Percentiles rank a stretch among this genome's conserved stretches.
phyloP scores from a whole-genome alignment of 2,888 invertebrate genomes.

The Epinotia bilunana region DNA sequence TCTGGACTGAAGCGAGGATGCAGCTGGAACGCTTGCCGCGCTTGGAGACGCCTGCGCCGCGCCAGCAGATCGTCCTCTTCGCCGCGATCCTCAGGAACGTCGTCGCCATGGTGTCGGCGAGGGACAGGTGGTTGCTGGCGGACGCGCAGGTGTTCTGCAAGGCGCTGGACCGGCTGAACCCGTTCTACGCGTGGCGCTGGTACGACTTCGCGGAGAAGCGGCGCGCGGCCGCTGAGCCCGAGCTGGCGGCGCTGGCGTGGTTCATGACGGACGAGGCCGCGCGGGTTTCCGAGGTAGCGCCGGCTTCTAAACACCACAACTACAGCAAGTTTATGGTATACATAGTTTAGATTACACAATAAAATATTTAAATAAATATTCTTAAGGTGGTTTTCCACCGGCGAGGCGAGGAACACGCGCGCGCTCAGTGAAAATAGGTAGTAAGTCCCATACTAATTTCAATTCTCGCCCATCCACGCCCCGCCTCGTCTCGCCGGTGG shows the following conservation, averaged over 20 bases:
- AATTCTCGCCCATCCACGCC: too few species aligned
- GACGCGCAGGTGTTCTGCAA: background rate
- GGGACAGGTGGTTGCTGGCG: background rate
- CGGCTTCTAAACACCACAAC: background rate
- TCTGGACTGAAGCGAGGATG: background rate
- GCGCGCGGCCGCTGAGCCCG: background rate
- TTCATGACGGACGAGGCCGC: background rate
- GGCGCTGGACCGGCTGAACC: background rate
- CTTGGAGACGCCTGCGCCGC: background rate
- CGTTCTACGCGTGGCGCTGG: background rate
- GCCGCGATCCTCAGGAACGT: background rate
- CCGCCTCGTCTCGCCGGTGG: too few species aligned
- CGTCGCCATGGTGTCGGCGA: background rate
- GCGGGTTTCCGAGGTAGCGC: background rate
- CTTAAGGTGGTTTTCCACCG: too few species aligned
- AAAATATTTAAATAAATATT: too few species aligned
- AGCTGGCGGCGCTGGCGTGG: background rate
- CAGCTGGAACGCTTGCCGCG: background rate
- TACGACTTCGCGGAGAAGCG: background rate
- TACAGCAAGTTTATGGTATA: too few species aligned
- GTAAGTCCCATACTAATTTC: too few species aligned
- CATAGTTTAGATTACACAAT: too few species aligned
- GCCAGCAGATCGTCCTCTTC: background rate
- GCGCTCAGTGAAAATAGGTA: too few species aligned
- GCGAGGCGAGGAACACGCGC: too few species aligned